Evolutionary conservation across 1,140 invertebrate genomes (phyloP).

Genomic region (Choristoneura fumiferana): DNA sequence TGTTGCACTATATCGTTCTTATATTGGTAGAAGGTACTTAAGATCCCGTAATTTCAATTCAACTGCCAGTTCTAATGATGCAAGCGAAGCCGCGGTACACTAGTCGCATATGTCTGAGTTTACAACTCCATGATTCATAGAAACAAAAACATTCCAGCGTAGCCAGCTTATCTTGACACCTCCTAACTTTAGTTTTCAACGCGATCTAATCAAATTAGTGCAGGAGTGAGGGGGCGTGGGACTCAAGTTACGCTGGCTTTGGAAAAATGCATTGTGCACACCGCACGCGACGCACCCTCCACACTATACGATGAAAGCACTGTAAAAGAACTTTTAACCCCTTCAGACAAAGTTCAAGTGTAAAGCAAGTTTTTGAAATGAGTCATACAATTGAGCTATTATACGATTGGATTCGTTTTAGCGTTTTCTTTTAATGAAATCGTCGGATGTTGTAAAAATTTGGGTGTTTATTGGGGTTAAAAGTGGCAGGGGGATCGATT

Average conservation of each 20-base stretch:
- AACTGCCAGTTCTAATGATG: too few species aligned
- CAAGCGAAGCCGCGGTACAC: too few species aligned
- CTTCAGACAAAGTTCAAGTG: too few species aligned
- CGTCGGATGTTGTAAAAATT: not conserved
- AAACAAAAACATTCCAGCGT: constrained; percentile 30
- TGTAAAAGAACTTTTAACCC: too few species aligned
- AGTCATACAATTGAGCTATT: constrained; percentile 49
- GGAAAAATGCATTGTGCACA: constrained; percentile 42
- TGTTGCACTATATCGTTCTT: too few species aligned
- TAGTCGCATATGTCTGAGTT: too few species aligned
- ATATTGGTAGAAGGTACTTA: too few species aligned
- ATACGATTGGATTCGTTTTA: constrained; percentile 20
- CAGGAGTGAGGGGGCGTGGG: constrained; percentile 31
- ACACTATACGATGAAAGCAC: too few species aligned
- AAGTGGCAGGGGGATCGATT: not conserved
- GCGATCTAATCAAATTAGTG: constrained; percentile 43
- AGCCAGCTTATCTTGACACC: constrained; percentile 42
- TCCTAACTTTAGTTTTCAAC: constrained; percentile 30
- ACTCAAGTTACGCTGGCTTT: constrained; percentile 47
- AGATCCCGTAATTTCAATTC: too few species aligned
- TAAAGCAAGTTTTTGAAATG: too few species aligned
- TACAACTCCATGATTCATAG: constrained; percentile 36
- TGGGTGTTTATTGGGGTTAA: not conserved
- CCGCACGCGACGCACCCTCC: constrained; percentile 52
- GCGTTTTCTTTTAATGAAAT: constrained; percentile 14